Percentiles rank a stretch among this genome's conserved stretches.
Conservation (phyloP, 2,113 vertebrate species). For the Gymnogyps californianus region DNA sequence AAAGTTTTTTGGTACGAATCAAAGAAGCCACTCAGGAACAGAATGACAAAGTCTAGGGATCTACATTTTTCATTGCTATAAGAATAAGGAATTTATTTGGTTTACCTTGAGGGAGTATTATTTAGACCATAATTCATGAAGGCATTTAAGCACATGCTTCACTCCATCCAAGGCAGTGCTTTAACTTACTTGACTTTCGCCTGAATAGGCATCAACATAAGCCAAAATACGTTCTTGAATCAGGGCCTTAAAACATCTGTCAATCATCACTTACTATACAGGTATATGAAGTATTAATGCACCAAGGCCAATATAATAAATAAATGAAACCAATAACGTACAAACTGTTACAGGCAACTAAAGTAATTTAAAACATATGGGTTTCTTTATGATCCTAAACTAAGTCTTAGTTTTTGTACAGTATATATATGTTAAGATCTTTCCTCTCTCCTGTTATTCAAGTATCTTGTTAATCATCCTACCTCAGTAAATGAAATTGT, state of each 20-base stretch:
- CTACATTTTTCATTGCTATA: not conserved
- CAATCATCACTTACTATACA: not conserved
- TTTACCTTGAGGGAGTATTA: not conserved
- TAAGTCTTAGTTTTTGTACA: not conserved
- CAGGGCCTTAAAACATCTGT: not conserved
- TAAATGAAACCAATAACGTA: not conserved
- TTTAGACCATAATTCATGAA: not conserved
- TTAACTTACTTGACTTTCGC: not conserved
- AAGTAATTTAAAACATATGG: conserved; percentile 16
- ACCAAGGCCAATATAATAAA: not conserved
- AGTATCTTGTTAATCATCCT: not conserved
- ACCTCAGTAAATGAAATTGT: not conserved
- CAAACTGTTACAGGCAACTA: not conserved
- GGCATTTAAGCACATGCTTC: not conserved
- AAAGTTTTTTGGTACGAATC: not conserved
- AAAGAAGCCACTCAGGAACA: not conserved
- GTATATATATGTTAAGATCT: not conserved
- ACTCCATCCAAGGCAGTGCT: not conserved
- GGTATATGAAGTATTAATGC: not conserved
- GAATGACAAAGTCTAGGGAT: not conserved
- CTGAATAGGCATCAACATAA: not conserved
- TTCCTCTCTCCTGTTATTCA: not conserved
- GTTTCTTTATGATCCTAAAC: not conserved
- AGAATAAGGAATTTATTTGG: not conserved
- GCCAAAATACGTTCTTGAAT: not conserved